Evolutionary conservation across 1,140 invertebrate genomes (phyloP), one percentile per base, ranked within the genome.

Genomic region (Gonioctena quinquepunctata): DNA sequence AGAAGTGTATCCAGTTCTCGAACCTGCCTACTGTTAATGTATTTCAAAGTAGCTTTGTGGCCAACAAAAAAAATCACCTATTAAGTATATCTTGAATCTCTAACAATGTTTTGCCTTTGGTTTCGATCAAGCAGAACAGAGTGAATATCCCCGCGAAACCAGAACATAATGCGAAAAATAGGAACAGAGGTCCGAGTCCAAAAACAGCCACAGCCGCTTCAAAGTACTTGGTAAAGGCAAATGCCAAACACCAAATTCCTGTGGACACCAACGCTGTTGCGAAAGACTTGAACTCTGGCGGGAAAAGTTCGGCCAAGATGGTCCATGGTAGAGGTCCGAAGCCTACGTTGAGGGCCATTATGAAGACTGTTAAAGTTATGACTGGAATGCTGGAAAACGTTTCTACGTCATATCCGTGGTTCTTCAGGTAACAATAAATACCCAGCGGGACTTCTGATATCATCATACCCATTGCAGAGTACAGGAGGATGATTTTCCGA

Each of bases 291-390:
- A 93, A 88, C 71, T 91, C 89, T 0, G 89, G 84, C 1, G 94
- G 89, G 74, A 95, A 93, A 73, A 95, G 87, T 82, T 96, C 93
- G 1, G 90, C 90, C 86, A 94, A 90, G 26, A 96, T 88, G 1
- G 93, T 88, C 92, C 93, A 95, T 0, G 93, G 92, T 8, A 96
- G 82, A 0, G 94, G 92, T 0, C 93, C 93, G 73, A 94, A 90
- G 2, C 92, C 93, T n/a, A 75, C 75, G 28, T 74, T 72, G 57
- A 74, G 79, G 23, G 56, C 48, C 5, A 78, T 57, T 21, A 78
- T 76, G 28, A 70, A 81, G 33, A 70, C 48, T 2, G 77, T 61
- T 22, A 81, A 60, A n/a, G 61, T 68, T 16, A 72, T 50, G 7
- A 80, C 42, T 7, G 80, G 80, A 13, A 80, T 27, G 62, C 74